A percentile compares a stretch with the other conserved stretches of the same genome.
These are phyloP conservation scores for Leptocoma aspasia DNA, from an alignment of 2,113 vertebrate genomes.

Conservation along the genomic window DNA sequence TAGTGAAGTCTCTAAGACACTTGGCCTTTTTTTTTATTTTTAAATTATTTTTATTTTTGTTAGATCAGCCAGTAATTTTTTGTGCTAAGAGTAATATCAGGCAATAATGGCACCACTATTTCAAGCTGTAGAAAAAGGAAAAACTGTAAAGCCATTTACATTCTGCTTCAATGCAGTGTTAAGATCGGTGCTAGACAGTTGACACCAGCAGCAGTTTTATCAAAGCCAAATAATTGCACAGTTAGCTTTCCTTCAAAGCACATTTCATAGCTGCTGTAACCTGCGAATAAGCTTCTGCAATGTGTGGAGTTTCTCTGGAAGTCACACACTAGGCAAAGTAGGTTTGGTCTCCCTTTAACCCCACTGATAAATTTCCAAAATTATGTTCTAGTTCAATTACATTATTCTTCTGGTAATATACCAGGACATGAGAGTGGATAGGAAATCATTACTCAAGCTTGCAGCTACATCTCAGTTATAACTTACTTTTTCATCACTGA, in stretches of 20 bases:
- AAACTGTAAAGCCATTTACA: neutral
- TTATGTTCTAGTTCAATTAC: neutral
- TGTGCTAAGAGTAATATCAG: neutral
- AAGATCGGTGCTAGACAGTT: neutral
- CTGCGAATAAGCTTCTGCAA: neutral
- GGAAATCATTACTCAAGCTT: neutral
- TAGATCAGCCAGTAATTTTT: neutral
- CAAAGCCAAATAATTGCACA: slow-evolving; percentile 10
- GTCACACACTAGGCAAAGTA: neutral
- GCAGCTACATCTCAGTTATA: neutral
- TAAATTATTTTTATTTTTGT: neutral
- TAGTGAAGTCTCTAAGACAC: neutral
- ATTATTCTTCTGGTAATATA: neutral
- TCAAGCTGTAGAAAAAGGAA: neutral
- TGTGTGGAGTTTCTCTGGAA: neutral
- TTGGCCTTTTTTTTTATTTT: neutral
- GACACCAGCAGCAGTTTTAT: neutral
- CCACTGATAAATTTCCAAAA: neutral
- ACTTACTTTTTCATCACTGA: neutral
- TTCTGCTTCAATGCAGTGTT: neutral
- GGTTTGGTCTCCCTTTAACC: neutral
- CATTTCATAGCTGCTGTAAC: neutral
- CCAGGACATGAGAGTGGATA: neutral
- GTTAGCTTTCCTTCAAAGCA: neutral
- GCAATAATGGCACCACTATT: neutral